phyloP scores from a whole-genome alignment of 1,140 invertebrate genomes.

The Reticulitermes speratus region DNA sequence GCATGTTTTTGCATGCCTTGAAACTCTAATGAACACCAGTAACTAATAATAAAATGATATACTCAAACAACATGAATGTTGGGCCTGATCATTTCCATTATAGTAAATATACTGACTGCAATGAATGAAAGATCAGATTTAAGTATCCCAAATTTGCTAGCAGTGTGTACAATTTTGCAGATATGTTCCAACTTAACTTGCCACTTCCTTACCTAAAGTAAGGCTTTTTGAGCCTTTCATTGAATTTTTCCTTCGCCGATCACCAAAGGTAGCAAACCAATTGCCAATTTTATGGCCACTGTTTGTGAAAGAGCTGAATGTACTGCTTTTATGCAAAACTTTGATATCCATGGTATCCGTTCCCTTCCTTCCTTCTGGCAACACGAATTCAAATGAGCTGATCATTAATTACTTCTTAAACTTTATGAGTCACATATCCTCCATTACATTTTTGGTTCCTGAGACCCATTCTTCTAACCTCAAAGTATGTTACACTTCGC shows the following conservation, averaged over 20 bases:
- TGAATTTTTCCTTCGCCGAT: slow-evolving; percentile 45
- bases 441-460: not conserved
- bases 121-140: too few relatives aligned
- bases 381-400: not conserved
- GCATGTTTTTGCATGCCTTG: too few relatives aligned
- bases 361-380: not conserved
- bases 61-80: too few relatives aligned
- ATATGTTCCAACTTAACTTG: not conserved
- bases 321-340: slow-evolving; percentile 52
- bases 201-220: slow-evolving; percentile 31
- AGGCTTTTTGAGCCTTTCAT: slow-evolving; percentile 52
- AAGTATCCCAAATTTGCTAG: too few relatives aligned
- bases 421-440: not conserved
- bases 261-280: slow-evolving; percentile 51
- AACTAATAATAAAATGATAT: too few relatives aligned
- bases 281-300: slow-evolving; percentile 49
- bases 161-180: too few relatives aligned
- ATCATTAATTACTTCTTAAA: not conserved
- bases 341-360: slow-evolving; percentile 41
- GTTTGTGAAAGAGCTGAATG: slow-evolving; percentile 51
- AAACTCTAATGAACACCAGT: too few relatives aligned
- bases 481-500: not conserved
- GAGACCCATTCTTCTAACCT: not conserved
- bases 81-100: too few relatives aligned
- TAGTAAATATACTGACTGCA: too few relatives aligned